These are phyloP conservation scores for Prolemur simus DNA, from an alignment of 2,113 vertebrate species.

Conservation along the genomic window DNA sequence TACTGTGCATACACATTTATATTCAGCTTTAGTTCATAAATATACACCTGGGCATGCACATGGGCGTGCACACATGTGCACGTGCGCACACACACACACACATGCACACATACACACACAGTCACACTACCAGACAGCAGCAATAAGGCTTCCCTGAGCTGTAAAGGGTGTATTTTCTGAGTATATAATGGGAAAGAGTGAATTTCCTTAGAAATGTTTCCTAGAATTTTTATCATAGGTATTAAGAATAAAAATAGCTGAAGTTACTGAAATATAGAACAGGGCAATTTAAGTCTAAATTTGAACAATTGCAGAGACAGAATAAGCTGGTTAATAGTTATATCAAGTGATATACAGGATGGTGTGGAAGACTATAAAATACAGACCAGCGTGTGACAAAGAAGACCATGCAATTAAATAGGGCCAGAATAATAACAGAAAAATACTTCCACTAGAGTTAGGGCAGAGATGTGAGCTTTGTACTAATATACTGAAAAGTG, in stretches of 20 bases:
- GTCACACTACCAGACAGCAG: neutral
- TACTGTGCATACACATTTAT: neutral
- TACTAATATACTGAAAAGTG: neutral
- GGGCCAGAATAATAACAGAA: neutral
- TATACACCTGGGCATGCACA: accelerated
- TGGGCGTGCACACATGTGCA: accelerated
- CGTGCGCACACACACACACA: too few species aligned
- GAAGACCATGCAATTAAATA: neutral
- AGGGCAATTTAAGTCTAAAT: neutral
- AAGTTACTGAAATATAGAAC: neutral
- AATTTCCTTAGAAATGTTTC: neutral
- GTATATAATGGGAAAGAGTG: neutral
- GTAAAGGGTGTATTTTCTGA: neutral
- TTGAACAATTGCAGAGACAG: neutral
- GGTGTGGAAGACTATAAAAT: neutral
- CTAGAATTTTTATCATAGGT: neutral
- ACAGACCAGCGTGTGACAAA: neutral
- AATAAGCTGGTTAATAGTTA: neutral
- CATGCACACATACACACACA: neutral
- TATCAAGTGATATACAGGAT: neutral
- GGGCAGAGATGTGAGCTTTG: neutral
- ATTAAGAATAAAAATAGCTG: neutral
- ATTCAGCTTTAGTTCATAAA: neutral
- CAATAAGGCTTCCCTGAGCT: neutral
- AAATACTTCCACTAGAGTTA: neutral